Evolutionary conservation across 1,140 invertebrate species (phyloP).

Genomic region (Halesus radiatus): DNA sequence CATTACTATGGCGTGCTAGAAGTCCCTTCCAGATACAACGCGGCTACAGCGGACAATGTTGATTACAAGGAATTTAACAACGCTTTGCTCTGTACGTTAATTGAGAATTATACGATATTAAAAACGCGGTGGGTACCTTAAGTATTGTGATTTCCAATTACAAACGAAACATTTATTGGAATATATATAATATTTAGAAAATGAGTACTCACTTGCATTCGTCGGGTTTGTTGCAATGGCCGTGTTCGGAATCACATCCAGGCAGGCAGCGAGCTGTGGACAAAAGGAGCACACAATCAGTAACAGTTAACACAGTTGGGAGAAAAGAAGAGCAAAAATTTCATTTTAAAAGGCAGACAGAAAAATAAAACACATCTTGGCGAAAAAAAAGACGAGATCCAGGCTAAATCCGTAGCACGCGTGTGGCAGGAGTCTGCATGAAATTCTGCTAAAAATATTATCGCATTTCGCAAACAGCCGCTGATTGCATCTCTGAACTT

Average conservation of each 20-base stretch:
- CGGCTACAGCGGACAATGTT: not conserved
- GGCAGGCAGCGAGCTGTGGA: constrained; percentile 87
- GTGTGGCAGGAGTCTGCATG: constrained; percentile 53
- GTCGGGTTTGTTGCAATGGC: constrained; percentile 91
- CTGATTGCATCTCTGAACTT: constrained; percentile 27
- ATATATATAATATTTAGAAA: not conserved
- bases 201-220: constrained; percentile 92
- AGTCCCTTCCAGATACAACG: not conserved
- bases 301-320: constrained; percentile 61
- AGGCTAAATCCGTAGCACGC: constrained; percentile 53
- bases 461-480: constrained; percentile 44
- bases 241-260: constrained; percentile 91
- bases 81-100: too few species aligned
- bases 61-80: not conserved
- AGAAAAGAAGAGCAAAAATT: constrained; percentile 62
- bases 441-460: constrained; percentile 55
- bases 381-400: constrained; percentile 42
- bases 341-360: constrained; percentile 59
- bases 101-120: too few species aligned
- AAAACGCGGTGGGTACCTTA: too few species aligned
- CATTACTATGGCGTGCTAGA: not conserved
- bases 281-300: constrained; percentile 75
- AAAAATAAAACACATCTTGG: constrained; percentile 50
- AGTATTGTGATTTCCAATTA: too few species aligned
- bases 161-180: not conserved